These are phyloP conservation scores for Caenorhabditis latens DNA, from an alignment of 1,140 invertebrate species.

Conservation along the genomic window DNA sequence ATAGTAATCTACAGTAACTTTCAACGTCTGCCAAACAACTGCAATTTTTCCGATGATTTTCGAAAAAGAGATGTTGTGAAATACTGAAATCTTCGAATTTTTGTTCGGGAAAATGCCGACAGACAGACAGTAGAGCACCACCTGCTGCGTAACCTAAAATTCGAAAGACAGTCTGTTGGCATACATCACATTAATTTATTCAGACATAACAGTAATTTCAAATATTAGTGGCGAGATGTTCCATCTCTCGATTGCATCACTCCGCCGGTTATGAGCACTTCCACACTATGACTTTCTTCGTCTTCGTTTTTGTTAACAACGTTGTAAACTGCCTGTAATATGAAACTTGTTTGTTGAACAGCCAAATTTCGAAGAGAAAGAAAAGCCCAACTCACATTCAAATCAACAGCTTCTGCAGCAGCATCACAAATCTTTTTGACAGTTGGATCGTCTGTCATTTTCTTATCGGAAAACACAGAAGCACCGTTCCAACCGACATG, in stretches of 20 bases:
- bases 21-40: not conserved
- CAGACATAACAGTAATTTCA: not conserved
- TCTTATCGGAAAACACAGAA: slow-evolving; percentile 59
- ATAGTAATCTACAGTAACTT: not conserved
- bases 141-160: not conserved
- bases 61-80: not conserved
- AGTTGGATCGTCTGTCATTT: slow-evolving; percentile 59
- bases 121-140: not conserved
- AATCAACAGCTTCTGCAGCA: slow-evolving; percentile 56
- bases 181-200: slow-evolving; percentile 1
- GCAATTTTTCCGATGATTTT: not conserved
- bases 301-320: slow-evolving; percentile 27
- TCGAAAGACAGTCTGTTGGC: not conserved
- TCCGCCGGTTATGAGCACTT: slow-evolving; percentile 40
- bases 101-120: no score
- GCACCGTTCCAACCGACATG: slow-evolving; percentile 67
- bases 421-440: slow-evolving; percentile 62
- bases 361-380: not conserved
- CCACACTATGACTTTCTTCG: slow-evolving; percentile 34
- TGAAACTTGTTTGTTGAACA: not conserved
- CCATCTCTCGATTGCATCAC: slow-evolving; percentile 46
- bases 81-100: no score
- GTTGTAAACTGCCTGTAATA: slow-evolving; percentile 23
- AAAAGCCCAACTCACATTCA: not conserved
- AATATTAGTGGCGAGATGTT: slow-evolving; percentile 12